Percentiles rank a stretch among this genome's conserved stretches.
Conservation (phyloP, 2,797 vertebrate genomes). For the Microhierax caerulescens region DNA sequence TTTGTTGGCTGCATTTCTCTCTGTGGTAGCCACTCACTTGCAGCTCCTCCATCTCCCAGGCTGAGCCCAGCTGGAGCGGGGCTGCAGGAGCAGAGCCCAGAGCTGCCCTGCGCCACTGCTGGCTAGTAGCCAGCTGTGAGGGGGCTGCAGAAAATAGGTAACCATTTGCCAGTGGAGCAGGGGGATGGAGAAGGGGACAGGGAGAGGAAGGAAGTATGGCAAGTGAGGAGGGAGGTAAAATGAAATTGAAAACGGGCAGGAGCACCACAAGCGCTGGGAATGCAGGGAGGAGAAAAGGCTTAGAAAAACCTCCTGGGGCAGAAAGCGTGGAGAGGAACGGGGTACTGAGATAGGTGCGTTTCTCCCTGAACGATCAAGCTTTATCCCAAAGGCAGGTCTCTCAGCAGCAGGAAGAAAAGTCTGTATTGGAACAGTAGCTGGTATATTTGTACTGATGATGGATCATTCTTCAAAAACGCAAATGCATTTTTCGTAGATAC, state of each 20-base stretch:
- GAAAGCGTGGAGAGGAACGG: neutral
- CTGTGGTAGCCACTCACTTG: fast-evolving
- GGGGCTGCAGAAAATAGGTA: neutral
- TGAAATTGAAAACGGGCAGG: neutral
- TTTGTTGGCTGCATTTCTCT: neutral
- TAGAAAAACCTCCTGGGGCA: neutral
- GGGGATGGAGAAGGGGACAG: neutral
- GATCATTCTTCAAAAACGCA: neutral
- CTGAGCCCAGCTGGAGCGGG: neutral
- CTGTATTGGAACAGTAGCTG: neutral
- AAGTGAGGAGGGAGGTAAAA: neutral
- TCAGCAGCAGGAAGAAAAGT: neutral
- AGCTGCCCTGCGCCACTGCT: neutral
- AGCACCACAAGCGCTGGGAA: neutral
- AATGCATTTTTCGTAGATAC: neutral
- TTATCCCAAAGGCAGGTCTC: neutral
- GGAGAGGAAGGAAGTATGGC: neutral
- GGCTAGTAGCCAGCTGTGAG: fast-evolving
- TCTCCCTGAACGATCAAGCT: neutral
- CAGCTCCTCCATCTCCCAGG: neutral
- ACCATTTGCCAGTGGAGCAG: fast-evolving
- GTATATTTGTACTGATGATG: neutral
- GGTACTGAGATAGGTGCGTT: fast-evolving
- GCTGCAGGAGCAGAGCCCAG: neutral
- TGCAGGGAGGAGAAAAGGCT: neutral